Conservation (phyloP, 1,140 invertebrate species). For the Chrysoperla carnea region DNA sequence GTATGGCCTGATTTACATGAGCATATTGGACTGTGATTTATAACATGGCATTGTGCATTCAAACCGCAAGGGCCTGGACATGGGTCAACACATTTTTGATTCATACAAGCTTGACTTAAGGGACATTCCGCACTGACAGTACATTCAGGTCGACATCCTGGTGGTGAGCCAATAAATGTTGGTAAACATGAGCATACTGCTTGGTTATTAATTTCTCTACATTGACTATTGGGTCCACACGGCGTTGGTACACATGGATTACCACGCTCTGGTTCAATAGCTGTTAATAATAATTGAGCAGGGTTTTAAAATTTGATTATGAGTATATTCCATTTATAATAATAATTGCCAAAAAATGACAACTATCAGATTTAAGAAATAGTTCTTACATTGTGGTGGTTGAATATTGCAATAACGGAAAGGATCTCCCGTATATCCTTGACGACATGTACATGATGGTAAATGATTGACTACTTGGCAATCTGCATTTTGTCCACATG, state of each 20-base stretch:
- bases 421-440: slow-evolving; percentile 40
- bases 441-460: slow-evolving; percentile 33
- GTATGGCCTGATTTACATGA: slow-evolving; percentile 32
- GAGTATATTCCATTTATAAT: neutral
- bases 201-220: slow-evolving; percentile 26
- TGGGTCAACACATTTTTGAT: slow-evolving; percentile 45
- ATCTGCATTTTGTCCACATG: slow-evolving; percentile 39
- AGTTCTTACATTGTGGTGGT: slow-evolving; percentile 13
- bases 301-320: neutral
- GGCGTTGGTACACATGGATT: slow-evolving; percentile 34
- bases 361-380: too few species aligned
- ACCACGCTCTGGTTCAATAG: slow-evolving; percentile 7
- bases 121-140: slow-evolving; percentile 43
- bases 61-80: slow-evolving; percentile 42
- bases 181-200: slow-evolving; percentile 42
- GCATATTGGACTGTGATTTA: slow-evolving; percentile 38
- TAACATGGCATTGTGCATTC: slow-evolving; percentile 35
- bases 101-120: slow-evolving; percentile 37
- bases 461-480: slow-evolving; percentile 41
- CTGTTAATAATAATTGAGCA: neutral
- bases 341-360: too few species aligned
- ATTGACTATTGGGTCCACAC: slow-evolving; percentile 37
- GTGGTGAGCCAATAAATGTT: slow-evolving; percentile 41
- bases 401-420: slow-evolving; percentile 30
- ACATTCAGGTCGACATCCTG: slow-evolving; percentile 46